Conservation (phyloP, 2,888 invertebrate species). For the Synanthedon andrenaeformis region DNA sequence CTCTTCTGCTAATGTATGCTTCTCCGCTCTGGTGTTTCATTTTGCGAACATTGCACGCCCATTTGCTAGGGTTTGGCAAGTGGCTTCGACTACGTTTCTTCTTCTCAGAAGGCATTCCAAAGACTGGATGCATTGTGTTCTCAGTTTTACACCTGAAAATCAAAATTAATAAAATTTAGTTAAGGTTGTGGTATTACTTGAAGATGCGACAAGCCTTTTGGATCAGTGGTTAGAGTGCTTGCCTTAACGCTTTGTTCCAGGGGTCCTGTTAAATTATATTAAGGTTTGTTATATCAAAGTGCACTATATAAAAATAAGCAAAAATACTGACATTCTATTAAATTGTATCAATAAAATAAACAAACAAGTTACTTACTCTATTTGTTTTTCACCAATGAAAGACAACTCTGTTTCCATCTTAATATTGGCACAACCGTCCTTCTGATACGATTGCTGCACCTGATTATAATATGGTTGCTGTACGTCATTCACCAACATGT, state of each 20-base stretch:
- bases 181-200: background rate
- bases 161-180: background rate
- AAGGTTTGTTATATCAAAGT: no score
- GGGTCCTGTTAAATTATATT: no score
- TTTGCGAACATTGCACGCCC: slow-evolving; percentile 57
- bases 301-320: no score
- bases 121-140: slow-evolving; percentile 10
- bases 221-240: no score
- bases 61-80: slow-evolving; percentile 42
- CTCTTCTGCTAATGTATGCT: slow-evolving; percentile 50
- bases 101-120: slow-evolving; percentile 2
- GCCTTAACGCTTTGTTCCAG: no score
- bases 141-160: slow-evolving; percentile 31
- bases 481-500: slow-evolving; percentile 39
- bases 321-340: no score
- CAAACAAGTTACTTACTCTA: slow-evolving; percentile 29
- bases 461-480: slow-evolving; percentile 42
- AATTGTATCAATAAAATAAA: no score
- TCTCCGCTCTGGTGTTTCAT: slow-evolving; percentile 55
- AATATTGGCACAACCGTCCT: slow-evolving; percentile 30
- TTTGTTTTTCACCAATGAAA: slow-evolving; percentile 21
- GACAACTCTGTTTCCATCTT: slow-evolving; percentile 35
- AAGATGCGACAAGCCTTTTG: no score
- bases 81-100: slow-evolving; percentile 32
- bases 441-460: slow-evolving; percentile 31